Base-by-base conservation (phyloP, 1,140 invertebrate species). In the Proctacanthus coquilletti region DNA sequence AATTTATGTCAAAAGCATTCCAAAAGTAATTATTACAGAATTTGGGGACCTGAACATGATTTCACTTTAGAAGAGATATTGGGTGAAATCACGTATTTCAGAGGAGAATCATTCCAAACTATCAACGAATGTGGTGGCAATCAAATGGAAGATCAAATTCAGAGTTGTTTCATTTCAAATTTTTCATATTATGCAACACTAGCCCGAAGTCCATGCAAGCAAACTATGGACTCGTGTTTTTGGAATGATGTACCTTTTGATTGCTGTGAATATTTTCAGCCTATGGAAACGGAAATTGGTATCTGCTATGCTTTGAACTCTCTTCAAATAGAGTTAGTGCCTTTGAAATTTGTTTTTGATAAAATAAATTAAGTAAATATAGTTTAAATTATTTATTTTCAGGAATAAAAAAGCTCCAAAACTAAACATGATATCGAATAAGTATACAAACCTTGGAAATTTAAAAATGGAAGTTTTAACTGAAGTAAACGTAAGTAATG, bases 11-110 rank as follows among this genome's bases (percentile, higher is more conserved):
- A 15, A 35, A 34, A 5, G 1, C 17, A 38, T 33, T 38, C 3
- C 15, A 25, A 41, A 10, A 25, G 5, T 23, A 2, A 15, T 20
- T 3, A 11, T 17, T 49, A 18, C 8, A 76, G 74, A 33, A 47
- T 73, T 11, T 77, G 67, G 63, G 73, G 74, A 4, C 48, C 53
- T 33, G 67, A 73, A 23, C 73, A 76, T 40, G 72, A 78, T 46
- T 76, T 71, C 36, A 76, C 75, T 23, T 51, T 77, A 45, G 75
- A 77, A 49, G 75, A 76, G 52, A 69, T 75, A 11, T 53, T 79
- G 2, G 74, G 72, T 45, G 74, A 78, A 50, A 59, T 77, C 31
- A 67, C 72, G 2, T 78, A 67, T 50, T 80, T 71, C 45, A 68
- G 72, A 37, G 74, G 74, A 3, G 63, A 73, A 9, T 71, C 69